phyloP scores from a whole-genome alignment of 2,888 invertebrate species.

The Himalopsyche kuldschensis region DNA sequence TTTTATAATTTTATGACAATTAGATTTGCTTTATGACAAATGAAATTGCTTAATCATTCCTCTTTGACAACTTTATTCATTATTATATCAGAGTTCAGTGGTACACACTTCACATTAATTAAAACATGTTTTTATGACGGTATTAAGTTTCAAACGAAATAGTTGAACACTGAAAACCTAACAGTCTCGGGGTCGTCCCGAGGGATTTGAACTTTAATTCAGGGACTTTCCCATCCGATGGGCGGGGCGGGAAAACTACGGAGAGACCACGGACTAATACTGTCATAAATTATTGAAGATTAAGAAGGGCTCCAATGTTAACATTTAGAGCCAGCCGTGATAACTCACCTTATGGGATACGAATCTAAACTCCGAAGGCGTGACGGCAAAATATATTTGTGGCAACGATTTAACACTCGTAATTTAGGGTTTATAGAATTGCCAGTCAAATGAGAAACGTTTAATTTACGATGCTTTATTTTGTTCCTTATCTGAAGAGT shows the following conservation, averaged over 20 bases:
- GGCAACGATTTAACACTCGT: neutral
- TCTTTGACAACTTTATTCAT: no score
- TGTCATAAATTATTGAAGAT: conserved; percentile 8
- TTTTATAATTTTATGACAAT: no score
- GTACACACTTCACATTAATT: neutral
- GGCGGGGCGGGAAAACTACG: neutral
- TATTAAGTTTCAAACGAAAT: neutral
- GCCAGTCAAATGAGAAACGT: neutral
- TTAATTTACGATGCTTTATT: neutral
- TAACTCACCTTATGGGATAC: neutral
- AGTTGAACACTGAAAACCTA: neutral
- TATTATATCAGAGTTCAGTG: no score
- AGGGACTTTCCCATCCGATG: neutral
- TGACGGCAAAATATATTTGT: neutral
- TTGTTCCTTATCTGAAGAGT: neutral
- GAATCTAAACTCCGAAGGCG: neutral
- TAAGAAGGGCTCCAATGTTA: neutral
- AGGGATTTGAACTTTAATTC: neutral
- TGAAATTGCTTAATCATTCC: no score
- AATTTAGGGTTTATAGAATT: neutral
- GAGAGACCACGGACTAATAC: neutral
- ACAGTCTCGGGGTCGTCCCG: neutral
- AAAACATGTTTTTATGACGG: neutral
- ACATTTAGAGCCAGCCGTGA: neutral
- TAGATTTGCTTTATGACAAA: no score